phyloP scores from a whole-genome alignment of 2,113 vertebrate species.

The Neoarius graeffei region DNA sequence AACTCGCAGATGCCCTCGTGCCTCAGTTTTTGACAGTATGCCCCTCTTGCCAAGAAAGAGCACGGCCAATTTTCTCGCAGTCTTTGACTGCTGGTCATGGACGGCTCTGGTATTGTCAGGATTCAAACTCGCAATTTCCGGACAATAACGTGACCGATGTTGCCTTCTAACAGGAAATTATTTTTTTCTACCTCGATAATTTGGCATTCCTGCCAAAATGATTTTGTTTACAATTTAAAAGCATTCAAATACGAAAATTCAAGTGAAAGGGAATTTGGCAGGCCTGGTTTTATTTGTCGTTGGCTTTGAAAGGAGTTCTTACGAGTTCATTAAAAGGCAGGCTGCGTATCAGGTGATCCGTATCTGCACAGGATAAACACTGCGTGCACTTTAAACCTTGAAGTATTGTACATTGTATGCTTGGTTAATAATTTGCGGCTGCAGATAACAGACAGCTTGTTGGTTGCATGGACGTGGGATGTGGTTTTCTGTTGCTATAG shows the following conservation, averaged over 20 bases:
- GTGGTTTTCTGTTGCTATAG: background rate
- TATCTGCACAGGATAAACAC: background rate
- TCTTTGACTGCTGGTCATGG: too few relatives aligned
- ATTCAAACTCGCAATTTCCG: too few relatives aligned
- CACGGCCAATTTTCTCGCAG: too few relatives aligned
- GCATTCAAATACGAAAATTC: background rate
- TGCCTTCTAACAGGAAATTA: too few relatives aligned
- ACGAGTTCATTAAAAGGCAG: background rate
- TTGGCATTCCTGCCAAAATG: too few relatives aligned
- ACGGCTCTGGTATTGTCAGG: too few relatives aligned
- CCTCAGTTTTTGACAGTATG: too few relatives aligned
- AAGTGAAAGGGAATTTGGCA: background rate
- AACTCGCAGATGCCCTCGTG: too few relatives aligned
- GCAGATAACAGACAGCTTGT: background rate
- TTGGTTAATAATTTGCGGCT: background rate
- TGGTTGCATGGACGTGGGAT: background rate
- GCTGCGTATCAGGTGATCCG: background rate
- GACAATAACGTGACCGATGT: too few relatives aligned
- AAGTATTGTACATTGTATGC: background rate
- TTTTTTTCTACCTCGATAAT: too few relatives aligned
- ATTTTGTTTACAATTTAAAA: background rate
- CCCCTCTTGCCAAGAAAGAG: too few relatives aligned
- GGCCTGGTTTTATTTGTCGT: background rate
- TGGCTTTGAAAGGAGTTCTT: background rate
- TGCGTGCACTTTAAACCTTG: background rate